Evolutionary conservation across 2,888 invertebrate species (phyloP).

Genomic region (Julus scandinavius): DNA sequence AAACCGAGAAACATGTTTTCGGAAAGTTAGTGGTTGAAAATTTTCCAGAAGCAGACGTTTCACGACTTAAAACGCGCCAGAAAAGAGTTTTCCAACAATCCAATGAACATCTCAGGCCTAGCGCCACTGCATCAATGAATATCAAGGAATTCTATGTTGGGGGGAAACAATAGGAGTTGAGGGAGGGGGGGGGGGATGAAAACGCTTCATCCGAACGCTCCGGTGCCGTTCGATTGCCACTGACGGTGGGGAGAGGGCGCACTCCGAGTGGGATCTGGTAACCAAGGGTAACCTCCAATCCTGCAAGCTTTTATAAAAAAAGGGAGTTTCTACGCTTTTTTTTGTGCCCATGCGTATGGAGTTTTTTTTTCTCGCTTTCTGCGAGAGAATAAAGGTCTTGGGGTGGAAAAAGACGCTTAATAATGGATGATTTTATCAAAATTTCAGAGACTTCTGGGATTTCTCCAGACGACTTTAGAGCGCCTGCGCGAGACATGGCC

Average conservation of each 20-base stretch:
- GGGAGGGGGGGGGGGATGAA: not conserved
- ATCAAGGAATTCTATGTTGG: conserved; percentile 13
- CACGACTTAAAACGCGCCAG: not conserved
- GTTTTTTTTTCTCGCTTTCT: conserved; percentile 14
- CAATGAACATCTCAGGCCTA: not conserved
- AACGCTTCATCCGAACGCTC: not conserved
- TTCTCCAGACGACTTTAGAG: not conserved
- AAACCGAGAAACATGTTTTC: not conserved
- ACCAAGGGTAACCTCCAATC: conserved; percentile 32
- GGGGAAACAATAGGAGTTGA: conserved; percentile 1
- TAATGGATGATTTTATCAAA: conserved; percentile 4
- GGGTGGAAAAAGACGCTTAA: conserved; percentile 15
- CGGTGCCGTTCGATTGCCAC: not conserved
- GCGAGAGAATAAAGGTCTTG: conserved; percentile 26
- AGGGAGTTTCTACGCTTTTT: not conserved
- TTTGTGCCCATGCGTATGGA: not conserved
- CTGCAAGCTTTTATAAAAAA: conserved; percentile 25
- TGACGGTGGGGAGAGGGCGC: not conserved
- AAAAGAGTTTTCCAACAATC: conserved; percentile 5
- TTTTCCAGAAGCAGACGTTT: not conserved
- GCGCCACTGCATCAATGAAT: conserved; percentile 28
- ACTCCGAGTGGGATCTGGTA: not conserved
- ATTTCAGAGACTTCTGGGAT: conserved; percentile 4
- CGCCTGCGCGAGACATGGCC: not conserved
- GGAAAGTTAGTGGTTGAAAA: not conserved